Percentiles rank a stretch among this genome's conserved stretches.
phyloP scores from a whole-genome alignment of 2,888 invertebrate genomes.

The Andrena praecox region DNA sequence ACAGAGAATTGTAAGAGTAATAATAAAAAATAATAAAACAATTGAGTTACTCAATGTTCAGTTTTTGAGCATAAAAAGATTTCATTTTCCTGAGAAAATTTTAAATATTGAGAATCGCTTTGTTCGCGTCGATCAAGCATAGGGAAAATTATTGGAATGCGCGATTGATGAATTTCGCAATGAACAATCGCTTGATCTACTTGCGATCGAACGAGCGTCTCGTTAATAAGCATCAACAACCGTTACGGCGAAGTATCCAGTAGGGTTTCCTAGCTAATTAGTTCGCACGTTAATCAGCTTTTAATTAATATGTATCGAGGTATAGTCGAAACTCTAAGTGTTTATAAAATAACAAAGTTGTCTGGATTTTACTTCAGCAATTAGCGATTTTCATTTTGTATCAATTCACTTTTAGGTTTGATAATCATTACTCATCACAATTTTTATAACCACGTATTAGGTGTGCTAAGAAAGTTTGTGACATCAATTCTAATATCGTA shows the following conservation, averaged over 20 bases:
- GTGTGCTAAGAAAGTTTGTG: too few relatives aligned
- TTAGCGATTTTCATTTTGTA: background rate
- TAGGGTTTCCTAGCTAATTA: constrained; percentile 68
- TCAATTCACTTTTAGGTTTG: too few relatives aligned
- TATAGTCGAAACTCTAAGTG: constrained; percentile 46
- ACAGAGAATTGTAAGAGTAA: background rate
- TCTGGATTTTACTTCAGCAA: too few relatives aligned
- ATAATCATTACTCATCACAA: too few relatives aligned
- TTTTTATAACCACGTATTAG: too few relatives aligned
- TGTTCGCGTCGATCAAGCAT: background rate
- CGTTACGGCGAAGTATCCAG: constrained; percentile 57
- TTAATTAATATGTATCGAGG: constrained; percentile 74
- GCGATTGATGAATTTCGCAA: constrained; percentile 12
- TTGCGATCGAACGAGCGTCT: constrained; percentile 19
- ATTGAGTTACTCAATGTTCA: too few relatives aligned
- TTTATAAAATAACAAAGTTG: background rate
- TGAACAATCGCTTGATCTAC: background rate
- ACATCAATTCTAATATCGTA: too few relatives aligned
- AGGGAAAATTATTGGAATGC: background rate
- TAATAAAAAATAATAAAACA: background rate
- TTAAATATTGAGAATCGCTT: background rate
- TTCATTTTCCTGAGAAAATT: background rate
- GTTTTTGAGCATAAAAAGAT: too few relatives aligned
- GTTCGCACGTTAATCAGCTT: constrained; percentile 60
- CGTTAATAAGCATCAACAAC: constrained; percentile 58